phyloP scores from a whole-genome alignment of 92 coral and sea anemone species.

The Blastomussa wellsi region DNA sequence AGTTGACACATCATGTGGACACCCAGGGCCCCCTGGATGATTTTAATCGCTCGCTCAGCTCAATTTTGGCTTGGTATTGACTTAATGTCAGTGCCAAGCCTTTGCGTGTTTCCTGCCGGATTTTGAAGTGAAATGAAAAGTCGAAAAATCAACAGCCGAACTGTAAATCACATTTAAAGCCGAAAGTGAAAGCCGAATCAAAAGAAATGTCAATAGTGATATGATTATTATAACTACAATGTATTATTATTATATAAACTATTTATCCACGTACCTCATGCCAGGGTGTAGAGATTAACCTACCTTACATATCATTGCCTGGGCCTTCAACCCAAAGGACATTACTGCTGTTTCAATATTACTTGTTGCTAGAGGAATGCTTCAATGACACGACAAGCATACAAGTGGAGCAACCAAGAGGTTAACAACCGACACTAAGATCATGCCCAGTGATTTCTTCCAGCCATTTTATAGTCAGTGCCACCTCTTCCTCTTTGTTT shows the following conservation, averaged over 20 bases:
- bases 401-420: not conserved
- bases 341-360: not conserved
- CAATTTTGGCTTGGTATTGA: not conserved
- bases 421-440: not conserved
- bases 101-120: not conserved
- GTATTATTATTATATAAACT: no score
- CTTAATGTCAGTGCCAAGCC: not conserved
- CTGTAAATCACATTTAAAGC: no score
- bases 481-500: no score
- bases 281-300: not conserved
- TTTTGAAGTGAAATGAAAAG: not conserved
- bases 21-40: conserved; percentile 2
- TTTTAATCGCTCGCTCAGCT: not conserved
- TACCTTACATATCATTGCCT: not conserved
- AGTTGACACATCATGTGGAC: not conserved
- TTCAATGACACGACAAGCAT: not conserved
- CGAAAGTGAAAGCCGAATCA: not conserved
- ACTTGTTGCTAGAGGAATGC: not conserved
- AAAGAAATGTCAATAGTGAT: not conserved
- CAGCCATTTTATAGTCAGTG: no score
- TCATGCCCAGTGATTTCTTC: not conserved
- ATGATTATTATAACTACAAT: not conserved
- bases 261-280: not conserved
- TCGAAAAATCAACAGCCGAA: not conserved
- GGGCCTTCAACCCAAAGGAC: not conserved